Conservation (phyloP, 2,113 vertebrate genomes). For the Hyaena hyaena region DNA sequence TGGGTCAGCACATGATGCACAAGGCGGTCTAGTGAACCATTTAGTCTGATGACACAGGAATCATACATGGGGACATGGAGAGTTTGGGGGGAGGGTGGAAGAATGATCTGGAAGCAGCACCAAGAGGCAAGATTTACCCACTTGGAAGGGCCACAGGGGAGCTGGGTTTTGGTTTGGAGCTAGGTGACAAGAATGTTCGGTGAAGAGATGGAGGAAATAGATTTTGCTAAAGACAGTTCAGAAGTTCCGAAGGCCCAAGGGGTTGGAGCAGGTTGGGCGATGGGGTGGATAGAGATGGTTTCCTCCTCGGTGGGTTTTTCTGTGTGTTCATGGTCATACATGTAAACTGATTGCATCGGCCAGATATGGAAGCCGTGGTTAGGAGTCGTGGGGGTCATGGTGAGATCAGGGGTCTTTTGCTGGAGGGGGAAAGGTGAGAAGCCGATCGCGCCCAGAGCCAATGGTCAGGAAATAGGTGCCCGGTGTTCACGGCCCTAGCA, state of each 20-base stretch:
- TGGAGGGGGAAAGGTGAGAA: not conserved
- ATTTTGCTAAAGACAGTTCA: not conserved
- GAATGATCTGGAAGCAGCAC: not conserved
- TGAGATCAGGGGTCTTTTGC: not conserved
- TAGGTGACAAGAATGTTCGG: not conserved
- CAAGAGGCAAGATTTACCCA: not conserved
- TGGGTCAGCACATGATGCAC: not conserved
- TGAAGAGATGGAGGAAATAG: not conserved
- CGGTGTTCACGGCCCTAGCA: not conserved
- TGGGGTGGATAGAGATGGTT: not conserved
- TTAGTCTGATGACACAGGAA: not conserved
- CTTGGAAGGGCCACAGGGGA: not conserved
- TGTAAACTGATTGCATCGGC: not conserved
- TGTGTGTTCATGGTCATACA: not conserved
- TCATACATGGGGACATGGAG: not conserved
- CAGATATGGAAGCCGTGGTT: not conserved
- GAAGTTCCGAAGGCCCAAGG: not conserved
- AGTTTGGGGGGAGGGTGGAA: not conserved
- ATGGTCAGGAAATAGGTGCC: not conserved
- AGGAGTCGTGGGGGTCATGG: not conserved
- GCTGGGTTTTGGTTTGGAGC: not conserved
- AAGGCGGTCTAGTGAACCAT: not conserved
- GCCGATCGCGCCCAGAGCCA: not conserved
- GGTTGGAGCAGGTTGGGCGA: not conserved
- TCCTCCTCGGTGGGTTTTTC: not conserved